These are phyloP conservation scores for Dinomys branickii DNA, from an alignment of 2,113 vertebrate genomes.

Conservation along the genomic window DNA sequence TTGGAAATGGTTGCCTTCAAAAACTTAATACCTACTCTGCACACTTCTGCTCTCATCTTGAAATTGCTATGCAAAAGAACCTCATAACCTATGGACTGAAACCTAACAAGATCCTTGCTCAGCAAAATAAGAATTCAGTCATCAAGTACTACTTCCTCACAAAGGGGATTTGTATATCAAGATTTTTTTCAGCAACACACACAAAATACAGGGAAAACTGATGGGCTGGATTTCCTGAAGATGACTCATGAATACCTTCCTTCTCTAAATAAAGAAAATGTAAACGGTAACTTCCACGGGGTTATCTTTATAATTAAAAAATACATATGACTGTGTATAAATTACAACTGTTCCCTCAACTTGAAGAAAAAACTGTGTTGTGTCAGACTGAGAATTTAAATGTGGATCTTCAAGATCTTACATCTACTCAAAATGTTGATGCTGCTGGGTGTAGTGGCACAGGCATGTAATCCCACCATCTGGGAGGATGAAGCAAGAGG, in stretches of 20 bases:
- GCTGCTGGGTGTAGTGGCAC: not conserved
- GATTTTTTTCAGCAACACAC: slow-evolving; percentile 1
- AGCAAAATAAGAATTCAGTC: not conserved
- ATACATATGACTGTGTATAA: not conserved
- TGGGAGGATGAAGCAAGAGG: not conserved
- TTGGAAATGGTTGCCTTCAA: not conserved
- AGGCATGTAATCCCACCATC: not conserved
- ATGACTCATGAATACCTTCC: not conserved
- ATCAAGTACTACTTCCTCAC: not conserved
- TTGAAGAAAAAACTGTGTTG: not conserved
- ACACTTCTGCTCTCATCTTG: not conserved
- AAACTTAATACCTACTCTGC: not conserved
- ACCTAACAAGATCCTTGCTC: not conserved
- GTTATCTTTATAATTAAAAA: not conserved
- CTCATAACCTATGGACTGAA: not conserved
- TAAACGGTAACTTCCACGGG: not conserved
- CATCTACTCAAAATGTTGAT: slow-evolving; percentile 12
- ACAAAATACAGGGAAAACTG: not conserved
- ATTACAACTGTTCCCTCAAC: not conserved
- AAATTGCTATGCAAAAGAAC: slow-evolving; percentile 12
- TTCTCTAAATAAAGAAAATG: not conserved
- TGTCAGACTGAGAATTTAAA: not conserved
- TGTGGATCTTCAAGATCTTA: not conserved
- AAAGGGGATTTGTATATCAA: not conserved
- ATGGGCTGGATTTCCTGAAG: not conserved